Conservation (phyloP, 2,113 vertebrate genomes). For the Rutilus rutilus region DNA sequence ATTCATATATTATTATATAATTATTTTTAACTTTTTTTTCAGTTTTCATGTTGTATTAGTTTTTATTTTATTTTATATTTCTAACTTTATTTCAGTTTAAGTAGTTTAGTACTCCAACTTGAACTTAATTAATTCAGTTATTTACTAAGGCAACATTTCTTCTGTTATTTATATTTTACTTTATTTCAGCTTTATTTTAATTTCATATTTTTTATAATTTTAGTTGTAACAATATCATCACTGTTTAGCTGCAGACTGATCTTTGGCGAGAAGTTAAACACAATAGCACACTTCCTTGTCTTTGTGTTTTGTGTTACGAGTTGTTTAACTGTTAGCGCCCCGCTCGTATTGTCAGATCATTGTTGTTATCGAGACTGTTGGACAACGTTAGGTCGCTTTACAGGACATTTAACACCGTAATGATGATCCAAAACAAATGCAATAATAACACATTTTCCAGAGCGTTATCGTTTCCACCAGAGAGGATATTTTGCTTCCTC, state of each 20-base stretch:
- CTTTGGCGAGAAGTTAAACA: not conserved
- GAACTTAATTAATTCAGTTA: not conserved
- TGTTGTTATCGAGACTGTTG: not conserved
- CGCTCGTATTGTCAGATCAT: not conserved
- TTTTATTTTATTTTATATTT: not conserved
- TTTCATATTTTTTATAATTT: not conserved
- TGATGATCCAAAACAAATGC: not conserved
- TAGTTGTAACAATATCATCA: not conserved
- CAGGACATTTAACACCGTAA: conserved; percentile 5
- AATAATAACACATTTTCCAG: not conserved
- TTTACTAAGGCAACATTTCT: too few species aligned
- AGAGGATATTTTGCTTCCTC: not conserved
- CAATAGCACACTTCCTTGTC: not conserved
- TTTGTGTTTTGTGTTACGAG: not conserved
- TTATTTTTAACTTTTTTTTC: not conserved
- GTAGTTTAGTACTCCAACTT: not conserved
- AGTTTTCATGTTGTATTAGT: too few species aligned
- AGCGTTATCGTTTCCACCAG: not conserved
- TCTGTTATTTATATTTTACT: too few species aligned
- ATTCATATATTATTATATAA: not conserved
- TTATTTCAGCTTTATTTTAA: not conserved
- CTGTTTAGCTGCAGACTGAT: not conserved
- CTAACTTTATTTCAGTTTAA: not conserved
- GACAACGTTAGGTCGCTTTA: not conserved
- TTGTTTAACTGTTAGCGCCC: not conserved